These are phyloP conservation scores for Sebastes hubbsi DNA, from an alignment of 2,797 vertebrate species.

Conservation along the genomic window DNA sequence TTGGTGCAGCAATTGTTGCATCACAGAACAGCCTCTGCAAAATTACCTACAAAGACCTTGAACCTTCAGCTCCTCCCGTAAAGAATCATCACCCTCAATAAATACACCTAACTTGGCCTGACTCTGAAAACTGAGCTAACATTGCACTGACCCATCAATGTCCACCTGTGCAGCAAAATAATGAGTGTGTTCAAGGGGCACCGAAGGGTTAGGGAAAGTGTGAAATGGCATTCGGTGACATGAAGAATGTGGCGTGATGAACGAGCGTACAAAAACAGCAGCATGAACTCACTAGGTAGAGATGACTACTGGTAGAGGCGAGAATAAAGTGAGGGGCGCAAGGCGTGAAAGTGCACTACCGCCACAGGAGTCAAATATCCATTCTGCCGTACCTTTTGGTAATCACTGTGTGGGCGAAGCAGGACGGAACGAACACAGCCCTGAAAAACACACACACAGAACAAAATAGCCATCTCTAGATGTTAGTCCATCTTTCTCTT, in stretches of 20 bases:
- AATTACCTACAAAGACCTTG: conserved; percentile 4
- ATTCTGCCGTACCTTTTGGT: conserved; percentile 84
- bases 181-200: conserved; percentile 19
- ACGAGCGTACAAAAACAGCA: conserved; percentile 63
- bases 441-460: conserved; percentile 65
- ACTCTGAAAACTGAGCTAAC: conserved; percentile 15
- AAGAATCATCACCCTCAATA: conserved; percentile 18
- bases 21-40: conserved; percentile 16
- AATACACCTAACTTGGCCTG: conserved; percentile 35
- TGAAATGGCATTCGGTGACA: conserved; percentile 72
- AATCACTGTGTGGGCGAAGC: conserved; percentile 86
- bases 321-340: background rate
- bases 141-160: conserved; percentile 20
- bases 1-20: background rate
- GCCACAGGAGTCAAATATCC: conserved; percentile 29
- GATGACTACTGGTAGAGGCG: conserved; percentile 13
- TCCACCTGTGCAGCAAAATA: conserved; percentile 25
- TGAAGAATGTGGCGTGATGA: conserved; percentile 71
- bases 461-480: background rate
- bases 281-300: conserved; percentile 71
- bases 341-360: background rate
- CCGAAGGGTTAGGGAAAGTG: conserved; percentile 69
- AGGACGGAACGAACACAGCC: conserved; percentile 88
- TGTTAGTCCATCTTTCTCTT: background rate
- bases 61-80: conserved; percentile 15